Base-by-base conservation (phyloP, 2,113 vertebrate genomes). In the Natator depressus region DNA sequence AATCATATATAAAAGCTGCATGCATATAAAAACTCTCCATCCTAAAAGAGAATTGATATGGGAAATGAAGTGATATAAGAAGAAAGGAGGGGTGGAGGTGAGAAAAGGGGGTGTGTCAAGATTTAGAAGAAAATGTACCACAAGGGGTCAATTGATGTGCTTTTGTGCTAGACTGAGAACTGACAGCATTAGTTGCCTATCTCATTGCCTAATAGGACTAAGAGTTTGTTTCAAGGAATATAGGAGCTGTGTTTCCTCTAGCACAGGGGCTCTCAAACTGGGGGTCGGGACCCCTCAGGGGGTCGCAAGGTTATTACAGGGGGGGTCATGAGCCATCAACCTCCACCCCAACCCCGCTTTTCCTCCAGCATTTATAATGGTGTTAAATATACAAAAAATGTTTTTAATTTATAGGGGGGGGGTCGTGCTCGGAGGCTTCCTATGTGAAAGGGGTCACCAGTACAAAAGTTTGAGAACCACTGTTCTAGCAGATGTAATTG, bases 1-100 rank as follows among this genome's bases (percentile, higher is more conserved):
- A 65, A 9, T 6, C 4, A 0, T 2, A 24, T 16, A 2, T 13
- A 50, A 20, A 69, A 76, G 42, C 51, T 80, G 85, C 10, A 1
- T 7, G 59, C 42, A 42, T 42, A 42, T 42, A 42, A 42, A 42
- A 42, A 42, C 42, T 57, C 62, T 7, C 14, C 42, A 1, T 84
- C 49, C 5, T 14, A 42, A 57, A 50, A 87, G 42, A 57, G 46
- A 31, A 10, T 12, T 3, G 6, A 72, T 1, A 13, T 51, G 27
- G 54, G 46, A 83, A 65, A 51, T 10, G 31, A 62, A 85, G 12
- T 27, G 25, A 65, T 35, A 38, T 24, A 75, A 4, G 72, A 35
- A 35, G 31, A 25, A 59, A 62, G 35, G 42, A n/a, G 83, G 78
- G 89, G 29, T 14, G 19, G 35, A 38, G 35, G n/a, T n/a, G 14